Evolutionary conservation across 1,140 invertebrate species (phyloP), one percentile per base, ranked within the genome.

Genomic region (Ridgeia piscesae): DNA sequence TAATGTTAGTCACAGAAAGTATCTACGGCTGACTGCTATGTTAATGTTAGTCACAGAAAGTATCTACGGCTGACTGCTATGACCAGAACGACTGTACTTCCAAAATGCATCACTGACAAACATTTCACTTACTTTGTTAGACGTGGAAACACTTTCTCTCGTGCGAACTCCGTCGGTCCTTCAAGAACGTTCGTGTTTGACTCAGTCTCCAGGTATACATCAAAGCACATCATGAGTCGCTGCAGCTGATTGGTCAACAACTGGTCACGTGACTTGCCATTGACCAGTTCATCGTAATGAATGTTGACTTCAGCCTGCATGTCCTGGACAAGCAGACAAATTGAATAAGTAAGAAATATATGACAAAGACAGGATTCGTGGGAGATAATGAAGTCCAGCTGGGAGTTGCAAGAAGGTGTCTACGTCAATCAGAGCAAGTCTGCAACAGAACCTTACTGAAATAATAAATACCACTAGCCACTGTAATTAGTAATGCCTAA

Each of bases 141-240:
- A 94, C 97, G 96, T 90, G 98, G 97, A 95, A 98, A 98, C 34
- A 98, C 97, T 95, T 98, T 98, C 94, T 98, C 98, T 92, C 97
- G 97, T 11, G 97, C 96, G 95, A 98, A 98, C 94, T 97, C 97
- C 33, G 96, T 95, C 21, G 97, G 97, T 34, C 97, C 96, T 88
- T 96, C 95, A 21, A 91, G 77, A 11, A 89, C 58, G 89, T 95
- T 94, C 35, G 95, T 94, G 42, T 95, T 93, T 91, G 95, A 93
- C 92, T 96, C 97, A 0, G 98, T 98, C 95, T 99, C 98, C 42
- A 99, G 95, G 93, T 98, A 97, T 92, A 99, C 97, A 96, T 99
- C 98, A 93, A 99, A 97, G 95, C 97, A 98, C 90, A 97, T 97
- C 94, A 98, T 96, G 88, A 99, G 95, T 93, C 98, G 97, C 92